These are phyloP conservation scores for Craterocephalus amniculus DNA, from an alignment of 2,797 vertebrate genomes.

Conservation along the genomic window DNA sequence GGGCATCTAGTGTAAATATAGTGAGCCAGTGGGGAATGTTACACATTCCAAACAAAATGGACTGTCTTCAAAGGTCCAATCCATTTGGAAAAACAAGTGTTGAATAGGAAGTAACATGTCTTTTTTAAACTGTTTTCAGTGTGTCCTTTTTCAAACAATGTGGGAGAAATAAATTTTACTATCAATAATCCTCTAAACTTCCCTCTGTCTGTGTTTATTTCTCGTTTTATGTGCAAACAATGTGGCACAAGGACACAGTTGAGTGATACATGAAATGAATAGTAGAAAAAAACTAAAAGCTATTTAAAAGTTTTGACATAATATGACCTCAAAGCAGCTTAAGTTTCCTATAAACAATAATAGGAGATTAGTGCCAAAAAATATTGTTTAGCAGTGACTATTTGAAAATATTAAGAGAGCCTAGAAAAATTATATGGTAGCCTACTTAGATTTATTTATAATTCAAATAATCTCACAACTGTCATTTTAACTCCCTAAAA, in stretches of 20 bases:
- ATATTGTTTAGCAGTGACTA: not conserved
- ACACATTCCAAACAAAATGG: constrained; percentile 39
- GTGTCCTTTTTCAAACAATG: constrained; percentile 20
- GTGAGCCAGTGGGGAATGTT: constrained; percentile 28
- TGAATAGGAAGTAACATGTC: constrained; percentile 14
- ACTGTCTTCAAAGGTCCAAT: not conserved
- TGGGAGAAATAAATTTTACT: constrained; percentile 7
- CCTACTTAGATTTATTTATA: not conserved
- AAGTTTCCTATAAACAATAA: not conserved
- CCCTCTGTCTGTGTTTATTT: constrained; percentile 7
- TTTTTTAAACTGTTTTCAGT: constrained; percentile 3
- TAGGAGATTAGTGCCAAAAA: not conserved
- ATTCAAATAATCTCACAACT: not conserved
- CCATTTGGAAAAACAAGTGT: not conserved
- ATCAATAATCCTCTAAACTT: constrained; percentile 25
- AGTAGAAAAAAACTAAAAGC: too few relatives aligned
- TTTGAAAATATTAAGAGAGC: not conserved
- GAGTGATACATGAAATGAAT: not conserved
- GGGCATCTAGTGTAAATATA: constrained; percentile 31
- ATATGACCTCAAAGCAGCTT: not conserved
- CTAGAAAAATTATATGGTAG: not conserved
- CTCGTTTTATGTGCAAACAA: not conserved
- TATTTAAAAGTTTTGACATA: not conserved
- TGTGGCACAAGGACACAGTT: not conserved
- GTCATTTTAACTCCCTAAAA: not conserved